Evolutionary conservation across 2,113 vertebrate species (phyloP), one percentile per base, ranked within the genome.

Genomic region (Rattus rattus): DNA sequence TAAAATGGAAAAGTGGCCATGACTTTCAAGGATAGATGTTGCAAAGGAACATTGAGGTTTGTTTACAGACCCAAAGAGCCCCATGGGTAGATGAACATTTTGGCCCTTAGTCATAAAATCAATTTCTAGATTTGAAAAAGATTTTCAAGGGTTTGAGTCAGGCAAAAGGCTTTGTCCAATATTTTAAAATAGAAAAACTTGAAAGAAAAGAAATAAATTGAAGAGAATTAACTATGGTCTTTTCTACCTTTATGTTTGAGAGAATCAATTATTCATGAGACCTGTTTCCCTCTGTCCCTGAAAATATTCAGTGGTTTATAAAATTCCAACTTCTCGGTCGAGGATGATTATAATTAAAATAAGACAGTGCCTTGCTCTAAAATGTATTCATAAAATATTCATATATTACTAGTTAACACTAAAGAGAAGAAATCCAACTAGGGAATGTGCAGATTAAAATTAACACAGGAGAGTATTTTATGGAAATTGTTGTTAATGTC

Each of bases 291-390:
- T 65, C 11, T 65, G 2, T 91, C 6, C 56, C 28, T 76, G 3
- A 90, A 96, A 91, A 75, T 59, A 59, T 79, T 93, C 30, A 79
- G 7, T 33, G 95, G 2, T 33, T 67, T 54, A 69, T 49, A 61
- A 91, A 86, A 95, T 54, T 67, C 22, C 10, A 49, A 56, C 11
- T 96, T 88, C 47, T 83, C 70, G 91, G 92, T 73, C 65, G 17
- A 96, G 47, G 16, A 84, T 80, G 83, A 17, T 91, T 91, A 70
- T 70, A 84, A 87, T 67, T 95, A 93, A 97, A 94, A 85, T 85
- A 39, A 92, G 8, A 33, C 3, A 88, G 47, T 67, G 65, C 52
- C 61, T 0, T 4, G 93, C 69, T 94, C n/a, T 94, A 88, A 96
- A 94, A 70, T 85, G 52, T 84, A 73, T 63, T 94, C 56, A 70